phyloP scores from a whole-genome alignment of 2,797 vertebrate species.

The Pempheris klunzingeri region DNA sequence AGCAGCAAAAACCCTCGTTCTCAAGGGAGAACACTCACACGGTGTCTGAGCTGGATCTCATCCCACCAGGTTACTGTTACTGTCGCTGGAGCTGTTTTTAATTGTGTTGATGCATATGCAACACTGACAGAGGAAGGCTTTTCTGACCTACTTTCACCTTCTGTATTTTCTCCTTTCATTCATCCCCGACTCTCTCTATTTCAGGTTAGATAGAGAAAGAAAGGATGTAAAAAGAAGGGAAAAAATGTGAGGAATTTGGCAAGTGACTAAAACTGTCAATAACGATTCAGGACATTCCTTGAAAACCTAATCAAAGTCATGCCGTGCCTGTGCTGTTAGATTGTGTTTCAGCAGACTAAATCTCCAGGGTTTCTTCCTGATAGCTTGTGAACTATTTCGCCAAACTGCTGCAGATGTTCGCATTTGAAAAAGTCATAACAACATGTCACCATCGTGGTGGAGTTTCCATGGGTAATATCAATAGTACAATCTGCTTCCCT shows the following conservation, averaged over 20 bases:
- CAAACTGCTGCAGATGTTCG: slow-evolving; percentile 22
- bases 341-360: slow-evolving; percentile 9
- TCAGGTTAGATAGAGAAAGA: slow-evolving; percentile 4
- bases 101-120: slow-evolving; percentile 44
- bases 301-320: slow-evolving; percentile 34
- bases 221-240: no score
- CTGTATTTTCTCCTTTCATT: slow-evolving; percentile 16
- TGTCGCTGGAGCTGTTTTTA: slow-evolving; percentile 42
- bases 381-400: slow-evolving; percentile 24
- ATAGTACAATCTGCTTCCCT: slow-evolving; percentile 1
- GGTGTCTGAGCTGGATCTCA: neutral
- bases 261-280: slow-evolving; percentile 4
- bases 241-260: slow-evolving; percentile 17
- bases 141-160: slow-evolving; percentile 60
- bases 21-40: slow-evolving; percentile 11
- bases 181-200: neutral
- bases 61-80: slow-evolving; percentile 7
- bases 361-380: slow-evolving; percentile 10
- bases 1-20: neutral
- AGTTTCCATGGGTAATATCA: neutral
- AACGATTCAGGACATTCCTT: slow-evolving; percentile 23
- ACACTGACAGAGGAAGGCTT: slow-evolving; percentile 15
- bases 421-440: slow-evolving; percentile 9
- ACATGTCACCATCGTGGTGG: neutral
- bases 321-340: neutral